Conservation (phyloP, 1,140 invertebrate genomes). For the Diachasmimorpha longicaudata region DNA sequence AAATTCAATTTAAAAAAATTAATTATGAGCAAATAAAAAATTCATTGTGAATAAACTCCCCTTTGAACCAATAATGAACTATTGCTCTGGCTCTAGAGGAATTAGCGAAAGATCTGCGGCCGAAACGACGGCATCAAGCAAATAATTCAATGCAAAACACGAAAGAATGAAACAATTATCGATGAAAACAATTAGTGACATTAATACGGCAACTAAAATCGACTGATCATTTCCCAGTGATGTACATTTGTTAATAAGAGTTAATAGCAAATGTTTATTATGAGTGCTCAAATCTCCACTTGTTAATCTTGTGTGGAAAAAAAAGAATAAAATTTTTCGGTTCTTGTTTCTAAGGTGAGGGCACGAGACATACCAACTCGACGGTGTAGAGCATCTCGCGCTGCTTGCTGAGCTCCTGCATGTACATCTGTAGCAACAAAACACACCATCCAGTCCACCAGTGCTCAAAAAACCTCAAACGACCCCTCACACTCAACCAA, state of each 20-base stretch:
- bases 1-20: too few species aligned
- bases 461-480: slow-evolving; percentile 55
- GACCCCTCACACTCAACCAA: slow-evolving; percentile 5
- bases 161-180: background rate
- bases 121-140: too few species aligned
- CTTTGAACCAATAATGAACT: too few species aligned
- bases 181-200: background rate
- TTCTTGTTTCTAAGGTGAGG: slow-evolving; percentile 31
- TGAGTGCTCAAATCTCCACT: background rate
- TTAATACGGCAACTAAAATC: background rate
- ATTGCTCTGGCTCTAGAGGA: too few species aligned
- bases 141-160: too few species aligned
- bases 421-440: slow-evolving; percentile 76
- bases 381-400: slow-evolving; percentile 84
- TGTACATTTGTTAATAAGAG: too few species aligned
- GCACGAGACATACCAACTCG: slow-evolving; percentile 77
- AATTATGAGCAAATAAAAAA: too few species aligned
- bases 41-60: too few species aligned
- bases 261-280: background rate
- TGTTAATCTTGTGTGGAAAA: too few species aligned
- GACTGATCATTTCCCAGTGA: background rate
- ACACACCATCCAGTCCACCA: slow-evolving; percentile 62
- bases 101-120: too few species aligned
- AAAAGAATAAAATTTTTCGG: slow-evolving; percentile 10
- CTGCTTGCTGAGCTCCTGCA: slow-evolving; percentile 88